Evolutionary conservation across 2,888 invertebrate species (phyloP), one percentile per base, ranked within the genome.

Genomic region (Pachliopta kotzebuea): DNA sequence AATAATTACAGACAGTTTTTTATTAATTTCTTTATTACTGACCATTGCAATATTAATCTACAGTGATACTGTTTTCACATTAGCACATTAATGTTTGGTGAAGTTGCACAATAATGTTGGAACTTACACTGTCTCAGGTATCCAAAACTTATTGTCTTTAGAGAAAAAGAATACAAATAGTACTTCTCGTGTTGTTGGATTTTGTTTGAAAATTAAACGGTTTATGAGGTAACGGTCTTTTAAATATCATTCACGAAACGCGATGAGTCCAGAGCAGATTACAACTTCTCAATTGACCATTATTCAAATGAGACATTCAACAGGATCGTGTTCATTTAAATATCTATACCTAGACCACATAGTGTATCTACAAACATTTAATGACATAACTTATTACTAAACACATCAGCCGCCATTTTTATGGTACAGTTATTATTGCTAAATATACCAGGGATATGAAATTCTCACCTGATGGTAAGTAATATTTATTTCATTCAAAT

Each of bases 231-330:
- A 54, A 68, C 26, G 60, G 65, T 67, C 61, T 65, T 58, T 68
- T 65, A 62, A 69, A 71, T 73, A 62, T 65, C 63, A 67, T 65
- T 67, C 68, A 71, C 63, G n/a, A 29, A 69, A 69, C 72, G 67
- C 56, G 62, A 60, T 63, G 49, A 29, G 29, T 21, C 29, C 18
- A 53, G 29, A n/a, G 20, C 37, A 29, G 26, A 4, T 24, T 57
- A 31, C 58, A 42, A 26, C 56, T 67, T 59, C 65, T 75, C 71
- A 74, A 76, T 73, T 71, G 72, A 61, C 72, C 72, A 73, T 74
- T 77, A 78, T 77, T 77, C 71, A 76, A 77, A 77, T 76, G 72
- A 73, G 74, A 68, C 71, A 74, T 75, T 76, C 73, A 75, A 74
- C 74, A 69, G 70, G 71, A 56, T 63, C 65, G 26, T 66, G 59